Evolutionary conservation across 2,113 vertebrate species (phyloP).

Genomic region (Caretta caretta): DNA sequence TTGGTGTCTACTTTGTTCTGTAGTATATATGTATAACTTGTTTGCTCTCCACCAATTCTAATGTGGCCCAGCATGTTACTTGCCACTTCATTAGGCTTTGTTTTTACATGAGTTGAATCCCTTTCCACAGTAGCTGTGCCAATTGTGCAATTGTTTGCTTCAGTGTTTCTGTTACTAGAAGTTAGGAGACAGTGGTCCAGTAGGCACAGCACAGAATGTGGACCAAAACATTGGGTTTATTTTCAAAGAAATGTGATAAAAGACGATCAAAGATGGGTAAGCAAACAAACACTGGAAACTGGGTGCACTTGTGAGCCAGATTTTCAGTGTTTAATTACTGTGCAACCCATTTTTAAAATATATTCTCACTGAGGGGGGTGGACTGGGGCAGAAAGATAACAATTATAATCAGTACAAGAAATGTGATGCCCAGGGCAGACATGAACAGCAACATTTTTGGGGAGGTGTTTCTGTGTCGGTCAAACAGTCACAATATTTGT

Average conservation of each 20-base stretch:
- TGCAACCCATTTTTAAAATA: neutral
- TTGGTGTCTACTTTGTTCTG: neutral
- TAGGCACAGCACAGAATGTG: neutral
- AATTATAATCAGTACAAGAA: neutral
- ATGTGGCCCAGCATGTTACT: neutral
- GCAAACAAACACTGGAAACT: neutral
- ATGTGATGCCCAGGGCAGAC: neutral
- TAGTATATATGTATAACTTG: neutral
- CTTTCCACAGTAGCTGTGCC: neutral
- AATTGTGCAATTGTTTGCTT: slow-evolving; percentile 25
- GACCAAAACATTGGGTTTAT: slow-evolving; percentile 26
- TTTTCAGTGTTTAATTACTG: neutral
- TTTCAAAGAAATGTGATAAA: slow-evolving; percentile 16
- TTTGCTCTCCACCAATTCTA: neutral
- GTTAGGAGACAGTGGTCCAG: slow-evolving; percentile 26
- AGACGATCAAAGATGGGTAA: neutral
- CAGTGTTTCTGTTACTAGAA: neutral
- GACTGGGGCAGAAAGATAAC: neutral
- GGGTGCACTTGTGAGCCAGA: neutral
- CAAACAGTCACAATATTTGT: neutral
- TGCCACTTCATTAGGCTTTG: neutral
- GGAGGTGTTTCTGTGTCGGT: neutral
- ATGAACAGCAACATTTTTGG: neutral
- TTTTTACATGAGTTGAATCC: neutral
- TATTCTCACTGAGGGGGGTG: neutral